These are phyloP conservation scores for Gila robusta DNA, from an alignment of 2,797 vertebrate species.

Conservation along the genomic window DNA sequence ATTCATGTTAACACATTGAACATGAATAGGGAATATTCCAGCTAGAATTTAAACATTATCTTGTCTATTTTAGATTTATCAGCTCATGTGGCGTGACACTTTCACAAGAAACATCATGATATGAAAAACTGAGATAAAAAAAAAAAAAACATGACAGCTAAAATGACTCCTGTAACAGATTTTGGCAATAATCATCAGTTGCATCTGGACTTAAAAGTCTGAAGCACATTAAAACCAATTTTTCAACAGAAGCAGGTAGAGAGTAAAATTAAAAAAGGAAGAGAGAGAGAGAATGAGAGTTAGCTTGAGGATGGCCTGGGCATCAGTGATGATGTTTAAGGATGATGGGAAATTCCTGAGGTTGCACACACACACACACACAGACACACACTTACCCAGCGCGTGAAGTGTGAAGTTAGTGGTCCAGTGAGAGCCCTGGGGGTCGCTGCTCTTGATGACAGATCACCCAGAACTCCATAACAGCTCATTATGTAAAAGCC, in stretches of 20 bases:
- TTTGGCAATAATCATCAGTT: conserved; percentile 16
- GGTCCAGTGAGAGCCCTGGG: conserved; percentile 37
- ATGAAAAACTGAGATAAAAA: background rate
- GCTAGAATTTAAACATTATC: background rate
- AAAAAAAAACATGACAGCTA: conserved; percentile 9
- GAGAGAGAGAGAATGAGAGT: background rate
- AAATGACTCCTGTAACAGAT: conserved; percentile 36
- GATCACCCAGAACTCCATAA: conserved; percentile 56
- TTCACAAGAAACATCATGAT: background rate
- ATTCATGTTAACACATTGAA: conserved; percentile 23
- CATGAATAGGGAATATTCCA: conserved; percentile 11
- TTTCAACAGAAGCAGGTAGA: conserved; percentile 6
- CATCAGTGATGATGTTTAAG: conserved; percentile 49
- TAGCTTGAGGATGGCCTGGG: conserved; percentile 30
- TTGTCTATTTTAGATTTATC: conserved; percentile 3
- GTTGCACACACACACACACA: conserved; percentile 34
- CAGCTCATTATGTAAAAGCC: conserved; percentile 63
- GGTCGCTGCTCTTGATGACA: conserved; percentile 50
- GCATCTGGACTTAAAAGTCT: background rate
- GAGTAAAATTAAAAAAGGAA: background rate
- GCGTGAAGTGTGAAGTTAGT: conserved; percentile 41
- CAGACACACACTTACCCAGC: conserved; percentile 20
- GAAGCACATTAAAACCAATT: conserved; percentile 17
- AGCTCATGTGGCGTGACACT: background rate
- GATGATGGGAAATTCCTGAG: conserved; percentile 49